Evolutionary conservation across 2,888 invertebrate genomes (phyloP).

Genomic region (Ligdia adustata): DNA sequence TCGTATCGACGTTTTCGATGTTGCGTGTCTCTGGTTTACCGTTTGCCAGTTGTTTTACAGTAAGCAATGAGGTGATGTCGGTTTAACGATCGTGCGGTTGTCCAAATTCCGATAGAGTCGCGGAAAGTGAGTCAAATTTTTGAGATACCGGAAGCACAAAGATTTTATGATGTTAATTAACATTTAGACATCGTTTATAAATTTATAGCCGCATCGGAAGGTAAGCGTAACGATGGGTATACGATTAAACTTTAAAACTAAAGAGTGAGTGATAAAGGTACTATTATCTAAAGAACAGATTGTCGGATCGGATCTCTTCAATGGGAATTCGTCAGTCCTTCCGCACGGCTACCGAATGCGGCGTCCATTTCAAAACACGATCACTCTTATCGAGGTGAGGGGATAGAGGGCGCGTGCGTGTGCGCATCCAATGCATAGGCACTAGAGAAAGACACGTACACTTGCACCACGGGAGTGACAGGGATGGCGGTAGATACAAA

Average conservation of each 20-base stretch:
- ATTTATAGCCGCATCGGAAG: too few relatives aligned
- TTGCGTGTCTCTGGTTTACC: slow-evolving; percentile 53
- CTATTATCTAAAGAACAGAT: slow-evolving; percentile 12
- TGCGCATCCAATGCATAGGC: slow-evolving; percentile 73
- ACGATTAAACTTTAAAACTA: neutral
- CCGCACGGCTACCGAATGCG: slow-evolving; percentile 74
- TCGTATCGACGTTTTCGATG: slow-evolving; percentile 58
- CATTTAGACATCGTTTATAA: neutral
- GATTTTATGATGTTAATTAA: neutral
- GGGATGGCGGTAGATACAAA: slow-evolving; percentile 64
- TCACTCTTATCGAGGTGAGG: slow-evolving; percentile 73
- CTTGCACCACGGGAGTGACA: slow-evolving; percentile 45
- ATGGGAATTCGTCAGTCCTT: slow-evolving; percentile 70
- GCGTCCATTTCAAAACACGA: slow-evolving; percentile 74
- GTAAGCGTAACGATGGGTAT: neutral
- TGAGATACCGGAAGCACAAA: neutral
- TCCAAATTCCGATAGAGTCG: slow-evolving; percentile 31
- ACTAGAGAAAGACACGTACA: slow-evolving; percentile 50
- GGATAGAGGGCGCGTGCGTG: slow-evolving; percentile 77
- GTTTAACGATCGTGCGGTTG: slow-evolving; percentile 46
- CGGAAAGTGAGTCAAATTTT: slow-evolving; percentile 14
- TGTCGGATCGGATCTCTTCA: slow-evolving; percentile 46
- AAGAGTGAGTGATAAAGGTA: neutral
- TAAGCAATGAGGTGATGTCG: slow-evolving; percentile 50
- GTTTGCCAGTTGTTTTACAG: slow-evolving; percentile 53